A percentile compares a stretch with the other conserved stretches of the same genome.
Evolutionary conservation across 1,140 invertebrate species (phyloP).

Genomic region (Heterodera schachtii): DNA sequence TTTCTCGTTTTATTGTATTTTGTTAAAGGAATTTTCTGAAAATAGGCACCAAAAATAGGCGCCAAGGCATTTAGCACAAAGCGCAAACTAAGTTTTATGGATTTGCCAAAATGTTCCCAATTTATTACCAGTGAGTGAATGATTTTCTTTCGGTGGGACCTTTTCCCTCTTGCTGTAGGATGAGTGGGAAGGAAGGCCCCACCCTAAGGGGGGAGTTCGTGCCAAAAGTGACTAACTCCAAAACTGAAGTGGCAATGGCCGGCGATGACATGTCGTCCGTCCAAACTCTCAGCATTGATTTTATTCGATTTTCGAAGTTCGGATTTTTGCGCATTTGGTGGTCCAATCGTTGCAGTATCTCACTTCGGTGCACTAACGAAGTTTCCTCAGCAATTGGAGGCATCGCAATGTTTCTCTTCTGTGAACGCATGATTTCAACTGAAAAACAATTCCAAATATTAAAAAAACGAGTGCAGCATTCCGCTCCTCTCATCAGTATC

Average conservation of each 20-base stretch:
- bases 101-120: background rate
- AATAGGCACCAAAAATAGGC: too few species aligned
- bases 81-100: too few species aligned
- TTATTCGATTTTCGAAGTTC: slow-evolving; percentile 16
- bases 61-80: too few species aligned
- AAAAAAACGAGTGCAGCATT: too few species aligned
- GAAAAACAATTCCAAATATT: background rate
- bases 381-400: background rate
- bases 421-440: background rate
- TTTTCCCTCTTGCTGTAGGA: too few species aligned
- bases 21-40: too few species aligned
- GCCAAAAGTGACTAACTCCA: background rate
- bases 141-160: too few species aligned
- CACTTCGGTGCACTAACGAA: slow-evolving; percentile 8
- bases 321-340: slow-evolving; percentile 14
- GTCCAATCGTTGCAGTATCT: slow-evolving; percentile 25
- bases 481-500: too few species aligned
- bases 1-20: too few species aligned
- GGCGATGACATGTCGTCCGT: slow-evolving; percentile 9
- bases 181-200: too few species aligned
- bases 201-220: background rate
- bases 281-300: slow-evolving; percentile 26
- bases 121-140: too few species aligned
- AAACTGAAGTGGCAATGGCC: background rate
- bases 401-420: background rate